phyloP scores from a whole-genome alignment of 2,888 invertebrate species.

The Polymixis flavicincta region DNA sequence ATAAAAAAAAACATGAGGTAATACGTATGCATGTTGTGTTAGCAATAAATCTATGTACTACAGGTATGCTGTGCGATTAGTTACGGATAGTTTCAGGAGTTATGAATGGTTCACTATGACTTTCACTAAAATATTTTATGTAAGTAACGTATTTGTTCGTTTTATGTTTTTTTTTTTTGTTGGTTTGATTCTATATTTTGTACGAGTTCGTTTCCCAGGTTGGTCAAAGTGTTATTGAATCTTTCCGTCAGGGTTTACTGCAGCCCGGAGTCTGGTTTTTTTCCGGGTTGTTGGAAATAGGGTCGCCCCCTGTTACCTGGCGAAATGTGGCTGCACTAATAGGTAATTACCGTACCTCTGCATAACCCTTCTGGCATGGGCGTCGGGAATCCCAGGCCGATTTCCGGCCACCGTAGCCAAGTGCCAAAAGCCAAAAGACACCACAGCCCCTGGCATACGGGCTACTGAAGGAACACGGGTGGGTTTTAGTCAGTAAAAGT shows the following conservation, averaged over 20 bases:
- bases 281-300: not conserved
- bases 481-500: too few relatives aligned
- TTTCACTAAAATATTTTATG: not conserved
- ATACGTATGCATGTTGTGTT: conserved; percentile 1
- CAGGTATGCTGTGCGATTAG: conserved; percentile 12
- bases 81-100: not conserved
- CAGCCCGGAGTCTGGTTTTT: not conserved
- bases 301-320: too few relatives aligned
- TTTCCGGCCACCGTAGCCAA: too few relatives aligned
- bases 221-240: not conserved
- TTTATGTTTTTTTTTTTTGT: too few relatives aligned
- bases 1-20: conserved; percentile 5
- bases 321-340: too few relatives aligned
- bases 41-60: conserved; percentile 18
- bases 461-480: too few relatives aligned
- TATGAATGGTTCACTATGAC: not conserved
- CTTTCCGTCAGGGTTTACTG: not conserved
- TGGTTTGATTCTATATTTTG: too few relatives aligned
- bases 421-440: too few relatives aligned
- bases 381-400: too few relatives aligned
- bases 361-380: not conserved
- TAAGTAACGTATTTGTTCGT: not conserved
- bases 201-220: too few relatives aligned
- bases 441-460: too few relatives aligned
- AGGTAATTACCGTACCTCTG: not conserved